Base-by-base conservation (phyloP, 23 tunicate species). In the Ciona savignyi region DNA sequence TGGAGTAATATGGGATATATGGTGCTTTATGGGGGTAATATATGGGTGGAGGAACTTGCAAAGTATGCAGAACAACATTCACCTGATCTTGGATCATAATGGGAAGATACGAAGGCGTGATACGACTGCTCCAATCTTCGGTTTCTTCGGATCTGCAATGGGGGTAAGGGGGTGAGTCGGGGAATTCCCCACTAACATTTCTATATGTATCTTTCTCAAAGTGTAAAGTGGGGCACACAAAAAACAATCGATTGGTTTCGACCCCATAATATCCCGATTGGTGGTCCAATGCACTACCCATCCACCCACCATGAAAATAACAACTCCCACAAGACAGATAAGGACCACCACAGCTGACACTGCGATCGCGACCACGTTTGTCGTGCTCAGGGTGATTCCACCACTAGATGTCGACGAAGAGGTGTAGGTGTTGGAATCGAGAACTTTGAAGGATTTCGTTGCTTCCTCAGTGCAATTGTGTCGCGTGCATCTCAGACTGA, bases 51-150 rank as follows among this genome's bases (percentile, higher is more conserved):
- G n/a, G n/a, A n/a, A n/a, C n/a, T n/a, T n/a, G n/a, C n/a, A n/a
- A n/a, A n/a, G n/a, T n/a, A n/a, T n/a, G n/a, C n/a, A n/a, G 56
- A 6, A 42, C 9, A 42, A 42, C 15, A 42, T 15, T 6, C 9
- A 42, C 56, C 67, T 29, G 86, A 81, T 65, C 75, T 77, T 1
- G 95, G 95, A 62, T 87, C 86, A 77, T 87, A 87, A 49, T 87
- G 95, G 4, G 95, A 87, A 0, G 95, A 78, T 30, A 87, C 95
- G 48, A 87, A 87, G 23, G 80, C 69, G 56, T 70, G 34, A 75
- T 87, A 87, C 9, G 82, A 62, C 28, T 64, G 87, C 1, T 32
- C 23, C 3, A 87, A 33, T 4, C 81, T 71, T 15, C 86, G 74
- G 19, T 70, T 76, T 32, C 95, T 82, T 25, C 82, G 78, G 19